Conservation (phyloP, 2,888 invertebrate genomes). For the Candidula unifasciata region DNA sequence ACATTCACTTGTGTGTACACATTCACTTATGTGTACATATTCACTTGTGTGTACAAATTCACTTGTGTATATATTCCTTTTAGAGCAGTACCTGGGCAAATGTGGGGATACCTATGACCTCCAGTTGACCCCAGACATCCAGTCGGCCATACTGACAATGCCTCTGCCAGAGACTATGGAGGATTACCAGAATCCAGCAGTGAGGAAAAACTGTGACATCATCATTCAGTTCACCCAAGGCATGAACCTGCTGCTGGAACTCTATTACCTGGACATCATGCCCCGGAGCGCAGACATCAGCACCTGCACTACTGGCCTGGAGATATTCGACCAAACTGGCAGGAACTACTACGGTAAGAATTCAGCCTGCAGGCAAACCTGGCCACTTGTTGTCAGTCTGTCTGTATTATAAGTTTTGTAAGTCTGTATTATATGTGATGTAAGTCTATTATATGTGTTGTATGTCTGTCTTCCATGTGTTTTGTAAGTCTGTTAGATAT, state of each 20-base stretch:
- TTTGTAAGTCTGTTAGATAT: too few relatives aligned
- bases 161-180: conserved; percentile 19
- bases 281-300: background rate
- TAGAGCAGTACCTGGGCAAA: background rate
- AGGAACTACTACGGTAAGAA: conserved; percentile 40
- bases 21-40: too few relatives aligned
- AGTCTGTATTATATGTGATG: too few relatives aligned
- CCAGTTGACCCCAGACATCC: background rate
- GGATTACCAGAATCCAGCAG: conserved; percentile 27
- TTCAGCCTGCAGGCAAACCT: background rate
- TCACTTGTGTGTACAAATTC: too few relatives aligned
- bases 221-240: conserved; percentile 34
- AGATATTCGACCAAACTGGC: conserved; percentile 35
- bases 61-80: background rate
- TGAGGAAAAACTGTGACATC: conserved; percentile 33
- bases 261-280: conserved; percentile 49
- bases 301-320: conserved; percentile 37
- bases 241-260: conserved; percentile 43
- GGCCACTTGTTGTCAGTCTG: too few relatives aligned
- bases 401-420: too few relatives aligned
- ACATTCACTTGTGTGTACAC: too few relatives aligned
- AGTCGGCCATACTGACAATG: conserved; percentile 38
- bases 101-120: conserved; percentile 32
- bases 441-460: too few relatives aligned
- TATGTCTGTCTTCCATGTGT: too few relatives aligned